phyloP scores from a whole-genome alignment of 2,113 vertebrate species.

The Willisornis vidua region DNA sequence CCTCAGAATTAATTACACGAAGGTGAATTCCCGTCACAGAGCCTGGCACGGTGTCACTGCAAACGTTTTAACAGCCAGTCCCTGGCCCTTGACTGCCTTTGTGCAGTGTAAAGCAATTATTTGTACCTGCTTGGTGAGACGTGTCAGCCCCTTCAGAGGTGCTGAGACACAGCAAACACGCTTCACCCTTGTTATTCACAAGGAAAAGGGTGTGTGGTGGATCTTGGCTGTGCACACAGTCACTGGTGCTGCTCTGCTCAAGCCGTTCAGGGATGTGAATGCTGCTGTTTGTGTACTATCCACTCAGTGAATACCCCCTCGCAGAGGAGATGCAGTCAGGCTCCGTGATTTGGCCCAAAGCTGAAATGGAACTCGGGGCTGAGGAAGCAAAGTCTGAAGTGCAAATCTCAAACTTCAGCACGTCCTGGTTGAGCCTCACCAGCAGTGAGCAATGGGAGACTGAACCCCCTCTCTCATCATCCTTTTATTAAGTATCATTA shows the following conservation, averaged over 20 bases:
- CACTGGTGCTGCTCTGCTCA: neutral
- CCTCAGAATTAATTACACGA: slow-evolving; percentile 19
- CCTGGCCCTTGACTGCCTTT: neutral
- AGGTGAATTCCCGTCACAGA: slow-evolving; percentile 21
- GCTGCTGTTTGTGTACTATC: neutral
- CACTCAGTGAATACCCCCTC: neutral
- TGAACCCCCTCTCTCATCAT: neutral
- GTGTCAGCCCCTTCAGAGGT: neutral
- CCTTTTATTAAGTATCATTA: neutral
- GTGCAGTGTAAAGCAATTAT: neutral
- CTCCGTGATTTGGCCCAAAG: neutral
- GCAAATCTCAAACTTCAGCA: neutral
- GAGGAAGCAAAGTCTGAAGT: neutral
- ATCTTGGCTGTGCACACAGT: neutral
- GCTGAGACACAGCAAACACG: rapidly evolving
- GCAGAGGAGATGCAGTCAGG: neutral
- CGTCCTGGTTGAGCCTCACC: rapidly evolving
- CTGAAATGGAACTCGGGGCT: neutral
- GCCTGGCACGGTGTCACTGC: neutral
- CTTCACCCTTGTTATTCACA: neutral
- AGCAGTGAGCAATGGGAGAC: neutral
- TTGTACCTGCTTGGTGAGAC: slow-evolving; percentile 18
- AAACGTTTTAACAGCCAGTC: neutral
- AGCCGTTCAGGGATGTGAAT: neutral
- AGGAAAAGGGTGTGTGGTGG: neutral